Conservation (phyloP, 2,888 invertebrate species). For the Xylota sylvarum region DNA sequence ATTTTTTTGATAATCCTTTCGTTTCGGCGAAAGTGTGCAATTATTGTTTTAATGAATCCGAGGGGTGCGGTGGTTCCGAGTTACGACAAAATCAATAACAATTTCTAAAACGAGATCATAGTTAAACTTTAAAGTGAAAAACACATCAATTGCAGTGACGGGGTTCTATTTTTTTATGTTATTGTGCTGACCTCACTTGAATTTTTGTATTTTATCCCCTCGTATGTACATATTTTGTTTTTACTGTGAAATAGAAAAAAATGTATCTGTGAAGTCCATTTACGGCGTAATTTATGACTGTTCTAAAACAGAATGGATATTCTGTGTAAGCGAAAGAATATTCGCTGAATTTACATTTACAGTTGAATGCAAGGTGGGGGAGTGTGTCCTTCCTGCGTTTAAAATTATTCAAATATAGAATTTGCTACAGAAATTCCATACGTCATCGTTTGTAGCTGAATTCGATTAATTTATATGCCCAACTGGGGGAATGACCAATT, state of each 20-base stretch:
- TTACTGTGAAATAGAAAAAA: neutral
- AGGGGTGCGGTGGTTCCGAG: neutral
- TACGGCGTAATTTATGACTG: slow-evolving; percentile 56
- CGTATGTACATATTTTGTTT: neutral
- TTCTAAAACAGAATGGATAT: slow-evolving; percentile 43
- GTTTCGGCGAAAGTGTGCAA: slow-evolving; percentile 38
- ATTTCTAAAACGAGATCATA: neutral
- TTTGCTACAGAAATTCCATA: slow-evolving; percentile 33
- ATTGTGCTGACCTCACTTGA: slow-evolving; percentile 73
- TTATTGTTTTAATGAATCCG: slow-evolving; percentile 48
- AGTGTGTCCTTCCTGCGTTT: slow-evolving; percentile 4
- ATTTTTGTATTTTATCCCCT: slow-evolving; percentile 47
- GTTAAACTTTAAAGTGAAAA: slow-evolving; percentile 22
- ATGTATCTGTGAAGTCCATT: slow-evolving; percentile 41
- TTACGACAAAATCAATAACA: slow-evolving; percentile 50
- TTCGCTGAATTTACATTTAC: slow-evolving; percentile 36
- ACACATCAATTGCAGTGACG: slow-evolving; percentile 58
- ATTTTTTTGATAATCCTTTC: slow-evolving; percentile 67
- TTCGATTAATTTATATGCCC: slow-evolving; percentile 11
- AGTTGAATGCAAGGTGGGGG: slow-evolving; percentile 16
- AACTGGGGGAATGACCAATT: neutral
- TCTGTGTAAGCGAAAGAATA: neutral
- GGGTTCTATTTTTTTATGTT: slow-evolving; percentile 48
- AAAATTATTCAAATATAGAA: slow-evolving; percentile 35
- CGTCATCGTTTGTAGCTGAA: slow-evolving; percentile 13